phyloP scores from a whole-genome alignment of 23 tunicate genomes.

The Clavelina lepadiformis region DNA sequence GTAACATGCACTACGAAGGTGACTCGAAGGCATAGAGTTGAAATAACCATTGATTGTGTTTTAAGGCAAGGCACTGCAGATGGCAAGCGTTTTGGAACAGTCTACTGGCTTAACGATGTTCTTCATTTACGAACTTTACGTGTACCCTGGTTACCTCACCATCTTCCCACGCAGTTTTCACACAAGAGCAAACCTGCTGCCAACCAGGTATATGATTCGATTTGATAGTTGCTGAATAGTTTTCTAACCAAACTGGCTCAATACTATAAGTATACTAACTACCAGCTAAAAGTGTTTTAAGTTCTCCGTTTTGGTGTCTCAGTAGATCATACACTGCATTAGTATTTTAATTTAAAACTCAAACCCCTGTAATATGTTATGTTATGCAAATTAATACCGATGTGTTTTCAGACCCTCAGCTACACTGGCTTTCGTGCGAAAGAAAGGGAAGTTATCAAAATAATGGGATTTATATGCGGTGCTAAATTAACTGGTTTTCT shows the following conservation, averaged over 20 bases:
- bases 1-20: too few species aligned
- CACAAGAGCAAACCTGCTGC: slow-evolving; percentile 44
- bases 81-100: slow-evolving; percentile 83
- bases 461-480: slow-evolving; percentile 80
- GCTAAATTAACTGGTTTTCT: slow-evolving; percentile 58
- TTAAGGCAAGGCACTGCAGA: slow-evolving; percentile 65
- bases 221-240: slow-evolving; percentile 4
- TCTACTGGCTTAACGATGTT: slow-evolving; percentile 91
- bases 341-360: too few species aligned
- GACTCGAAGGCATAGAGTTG: too few species aligned
- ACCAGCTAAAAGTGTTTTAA: too few species aligned
- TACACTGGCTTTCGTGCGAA: slow-evolving; percentile 80
- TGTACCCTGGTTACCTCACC: slow-evolving; percentile 79
- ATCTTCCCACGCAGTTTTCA: slow-evolving; percentile 55
- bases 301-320: too few species aligned
- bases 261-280: too few species aligned
- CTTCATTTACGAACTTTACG: slow-evolving; percentile 34
- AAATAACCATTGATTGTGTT: too few species aligned
- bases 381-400: neutral
- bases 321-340: too few species aligned
- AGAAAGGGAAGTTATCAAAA: slow-evolving; percentile 61
- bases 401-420: slow-evolving; percentile 41
- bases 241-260: too few species aligned
- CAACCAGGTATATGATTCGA: slow-evolving; percentile 50
- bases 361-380: neutral